Evolutionary conservation across 1,140 invertebrate genomes (phyloP), one percentile per base, ranked within the genome.

Genomic region (Hydropsyche tenuis): DNA sequence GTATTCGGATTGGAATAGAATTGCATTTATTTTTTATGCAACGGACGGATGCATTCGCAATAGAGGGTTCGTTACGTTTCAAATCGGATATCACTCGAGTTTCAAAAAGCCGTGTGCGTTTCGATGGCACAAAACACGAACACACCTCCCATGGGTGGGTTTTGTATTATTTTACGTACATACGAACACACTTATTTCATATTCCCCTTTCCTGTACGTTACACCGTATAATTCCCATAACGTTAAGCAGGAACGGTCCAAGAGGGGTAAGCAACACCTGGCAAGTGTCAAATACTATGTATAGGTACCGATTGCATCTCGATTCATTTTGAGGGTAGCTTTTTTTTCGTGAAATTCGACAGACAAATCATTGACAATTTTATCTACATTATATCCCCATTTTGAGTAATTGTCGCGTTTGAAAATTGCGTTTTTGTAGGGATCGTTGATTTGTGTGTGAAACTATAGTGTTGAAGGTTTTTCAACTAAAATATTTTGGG

Each of bases 281-380:
- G 75, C 72, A 76, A 76, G 75, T 76, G 75, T 76, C 69, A 73
- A 75, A 75, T 75, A 30, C 68, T 16, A 68, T 22, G 20, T 48
- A 48, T 43, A 43, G 11, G n/a, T 22, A 9, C 20, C 37, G 42
- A 68, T 48, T 14, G 65, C 27, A 68, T 68, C 65, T 16, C 65
- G 45, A 68, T 46, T 68, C 65, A 48, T 65, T 65, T 20, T 7
- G 22, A 37, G 30, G 30, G 30, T 37, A 37, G 30, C 37, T 64
- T 64, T 64, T 64, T 64, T 12, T 16, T 3, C 14, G 65, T 45
- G 22, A 18, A 43, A 68, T 23, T 45, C n/a, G 22, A 48, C 45
- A 25, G 18, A 68, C 56, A 48, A 68, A 68, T 68, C 20, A 68
- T 45, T 12, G 37, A 48, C 65, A 68, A 23, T 43, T 37, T 43